A percentile compares a stretch with the other conserved stretches of the same genome.
Conservation (phyloP, 1,140 invertebrate species). For the Liolophura sinensis region DNA sequence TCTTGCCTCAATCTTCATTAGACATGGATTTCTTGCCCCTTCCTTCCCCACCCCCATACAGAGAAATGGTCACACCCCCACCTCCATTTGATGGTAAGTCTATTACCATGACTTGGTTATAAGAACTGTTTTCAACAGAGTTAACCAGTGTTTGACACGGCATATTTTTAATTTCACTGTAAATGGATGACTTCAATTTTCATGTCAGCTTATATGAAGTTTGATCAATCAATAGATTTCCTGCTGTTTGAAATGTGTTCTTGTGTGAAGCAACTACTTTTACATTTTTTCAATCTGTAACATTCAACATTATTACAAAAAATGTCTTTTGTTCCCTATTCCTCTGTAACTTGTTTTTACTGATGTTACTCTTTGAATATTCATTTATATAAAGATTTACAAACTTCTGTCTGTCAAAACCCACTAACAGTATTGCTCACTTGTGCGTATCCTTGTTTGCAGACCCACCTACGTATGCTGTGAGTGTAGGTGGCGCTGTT, state of each 20-base stretch:
- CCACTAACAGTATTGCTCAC: background rate
- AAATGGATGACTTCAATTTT: too few relatives aligned
- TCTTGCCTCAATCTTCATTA: conserved; percentile 20
- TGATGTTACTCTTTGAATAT: background rate
- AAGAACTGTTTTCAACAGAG: too few relatives aligned
- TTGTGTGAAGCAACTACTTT: too few relatives aligned
- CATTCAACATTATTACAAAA: background rate
- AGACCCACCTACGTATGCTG: conserved; percentile 62
- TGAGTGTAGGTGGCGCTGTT: conserved; percentile 60
- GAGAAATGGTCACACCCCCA: conserved; percentile 53
- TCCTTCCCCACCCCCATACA: conserved; percentile 54
- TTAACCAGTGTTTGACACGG: too few relatives aligned
- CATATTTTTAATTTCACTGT: too few relatives aligned
- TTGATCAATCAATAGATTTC: too few relatives aligned
- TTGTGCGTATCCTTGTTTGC: conserved; percentile 10
- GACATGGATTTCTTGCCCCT: conserved; percentile 35
- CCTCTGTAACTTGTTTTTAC: background rate
- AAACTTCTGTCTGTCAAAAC: background rate
- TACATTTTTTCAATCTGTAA: background rate
- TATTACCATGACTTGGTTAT: too few relatives aligned
- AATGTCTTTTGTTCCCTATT: background rate
- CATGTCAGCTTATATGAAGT: too few relatives aligned
- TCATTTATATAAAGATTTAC: conserved; percentile 4
- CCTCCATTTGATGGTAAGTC: conserved; percentile 56
- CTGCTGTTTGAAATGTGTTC: too few relatives aligned